Evolutionary conservation across 2,888 invertebrate species (phyloP).

Genomic region (Stegana nigrithorax): DNA sequence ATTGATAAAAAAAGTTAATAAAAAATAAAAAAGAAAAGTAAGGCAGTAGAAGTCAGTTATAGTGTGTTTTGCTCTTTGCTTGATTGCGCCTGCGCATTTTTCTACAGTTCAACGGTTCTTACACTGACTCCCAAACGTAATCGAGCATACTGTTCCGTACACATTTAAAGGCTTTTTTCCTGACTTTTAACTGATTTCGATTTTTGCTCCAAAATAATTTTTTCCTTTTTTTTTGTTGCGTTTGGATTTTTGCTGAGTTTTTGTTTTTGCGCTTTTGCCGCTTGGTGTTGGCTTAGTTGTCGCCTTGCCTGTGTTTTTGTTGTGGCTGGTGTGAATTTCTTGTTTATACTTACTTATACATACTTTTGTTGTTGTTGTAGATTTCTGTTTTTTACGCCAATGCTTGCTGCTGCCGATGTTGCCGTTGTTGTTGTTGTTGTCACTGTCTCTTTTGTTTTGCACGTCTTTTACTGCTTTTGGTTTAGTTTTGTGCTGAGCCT

Average conservation of each 20-base stretch:
- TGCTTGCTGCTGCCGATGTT: no score
- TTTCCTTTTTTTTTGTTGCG: not conserved
- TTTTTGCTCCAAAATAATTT: not conserved
- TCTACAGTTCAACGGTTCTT: conserved; percentile 1
- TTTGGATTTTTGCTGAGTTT: not conserved
- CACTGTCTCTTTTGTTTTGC: not conserved
- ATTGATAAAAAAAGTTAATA: no score
- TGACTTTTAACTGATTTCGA: conserved; percentile 8
- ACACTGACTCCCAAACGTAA: no score
- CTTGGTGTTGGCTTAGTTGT: no score
- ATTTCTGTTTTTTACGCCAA: not conserved
- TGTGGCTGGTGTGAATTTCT: conserved; percentile 38
- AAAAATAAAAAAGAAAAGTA: no score
- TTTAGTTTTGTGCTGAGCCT: not conserved
- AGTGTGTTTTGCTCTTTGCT: no score
- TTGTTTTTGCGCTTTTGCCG: not conserved
- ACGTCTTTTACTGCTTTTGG: not conserved
- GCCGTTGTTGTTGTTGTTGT: not conserved
- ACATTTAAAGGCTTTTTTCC: conserved; percentile 6
- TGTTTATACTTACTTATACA: conserved; percentile 1
- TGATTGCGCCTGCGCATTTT: conserved; percentile 43
- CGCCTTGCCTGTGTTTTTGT: no score
- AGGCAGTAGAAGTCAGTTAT: no score
- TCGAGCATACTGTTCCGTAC: no score
- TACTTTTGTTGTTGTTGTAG: not conserved